Evolutionary conservation across 2,888 invertebrate species (phyloP).

Genomic region (Lagria hirta): DNA sequence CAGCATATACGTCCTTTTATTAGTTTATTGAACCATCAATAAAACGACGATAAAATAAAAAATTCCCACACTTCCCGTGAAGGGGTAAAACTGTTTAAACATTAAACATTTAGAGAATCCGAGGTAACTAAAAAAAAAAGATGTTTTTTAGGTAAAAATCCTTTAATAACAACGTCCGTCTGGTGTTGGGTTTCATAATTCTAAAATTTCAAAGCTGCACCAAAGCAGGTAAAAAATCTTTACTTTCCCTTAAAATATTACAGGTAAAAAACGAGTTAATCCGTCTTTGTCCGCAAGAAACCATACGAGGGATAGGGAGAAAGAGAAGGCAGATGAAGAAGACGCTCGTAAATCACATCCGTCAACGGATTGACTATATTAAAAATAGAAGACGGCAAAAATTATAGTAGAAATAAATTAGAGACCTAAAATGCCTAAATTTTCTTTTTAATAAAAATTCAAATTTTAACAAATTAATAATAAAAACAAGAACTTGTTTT

Average conservation of each 20-base stretch:
- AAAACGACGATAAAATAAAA: not conserved
- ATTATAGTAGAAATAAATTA: conserved; percentile 1
- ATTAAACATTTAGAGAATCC: conserved; percentile 20
- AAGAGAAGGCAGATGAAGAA: conserved; percentile 5
- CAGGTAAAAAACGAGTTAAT: conserved; percentile 17
- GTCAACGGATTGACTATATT: conserved; percentile 28
- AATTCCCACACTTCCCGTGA: conserved; percentile 18
- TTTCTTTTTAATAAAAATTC: too few species aligned
- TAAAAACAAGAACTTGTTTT: too few species aligned
- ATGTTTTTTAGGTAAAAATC: conserved; percentile 24
- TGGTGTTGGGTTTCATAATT: conserved; percentile 29
- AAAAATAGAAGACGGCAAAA: conserved; percentile 17
- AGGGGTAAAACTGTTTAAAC: conserved; percentile 25
- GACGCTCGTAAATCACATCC: conserved; percentile 26
- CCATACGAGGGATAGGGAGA: not conserved
- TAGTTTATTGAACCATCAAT: conserved; percentile 14
- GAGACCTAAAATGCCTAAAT: conserved; percentile 8
- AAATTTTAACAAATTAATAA: too few species aligned
- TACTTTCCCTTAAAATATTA: conserved; percentile 24
- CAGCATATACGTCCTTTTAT: conserved; percentile 12
- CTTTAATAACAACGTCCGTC: conserved; percentile 29
- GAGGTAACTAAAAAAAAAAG: too few species aligned
- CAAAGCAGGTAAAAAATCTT: conserved; percentile 23
- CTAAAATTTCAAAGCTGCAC: conserved; percentile 27
- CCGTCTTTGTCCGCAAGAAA: not conserved